Evolutionary conservation across 2,888 invertebrate genomes (phyloP), one percentile per base, ranked within the genome.

Genomic region (Orchesellides sinensis): DNA sequence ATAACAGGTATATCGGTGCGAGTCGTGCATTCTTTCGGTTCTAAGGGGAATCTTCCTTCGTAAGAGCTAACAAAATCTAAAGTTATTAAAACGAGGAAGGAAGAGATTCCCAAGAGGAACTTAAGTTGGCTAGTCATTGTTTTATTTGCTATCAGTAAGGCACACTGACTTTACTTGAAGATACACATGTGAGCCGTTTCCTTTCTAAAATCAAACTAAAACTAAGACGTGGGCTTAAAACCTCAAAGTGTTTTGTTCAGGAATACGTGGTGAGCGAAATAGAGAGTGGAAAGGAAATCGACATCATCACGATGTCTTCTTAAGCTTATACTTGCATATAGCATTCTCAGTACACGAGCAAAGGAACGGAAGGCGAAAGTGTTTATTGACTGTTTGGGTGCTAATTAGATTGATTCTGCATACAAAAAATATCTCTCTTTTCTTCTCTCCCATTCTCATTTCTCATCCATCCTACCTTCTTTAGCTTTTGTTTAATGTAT

Each of bases 1-100:
- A 85, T 85, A 23, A 85, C 74, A 19, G 85, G 85, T 32, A 85
- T 65, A 59, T 85, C 82, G 14, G 72, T 32, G 21, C 83, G 59
- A n/a, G 73, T 77, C 12, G 84, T 81, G 27, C 84, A 84, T 72
- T 84, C 19, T 27, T 49, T 72, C 1, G 75, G 70, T 49, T 84
- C 75, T 14, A 84, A 19, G 10, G 84, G 84, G 66, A 70, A 80
- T 35, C 80, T 52, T 2, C 52, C 63, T 19, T 66, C 65, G n/a
- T 45, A 70, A 0, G 65, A 54, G 47, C 23, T 12, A 1, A 14
- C 68, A 25, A 17, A 52, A 0, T 63, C 21, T 10, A 73, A 2
- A 27, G 17, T 17, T 8, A 66, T 10, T 21, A 61, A 27, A 0
- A 10, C 35, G 12, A 74, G 12, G 23, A 35, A 83, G 1, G 77